Conservation (phyloP, 2,888 invertebrate species). For the Leucoptera coffeella region DNA sequence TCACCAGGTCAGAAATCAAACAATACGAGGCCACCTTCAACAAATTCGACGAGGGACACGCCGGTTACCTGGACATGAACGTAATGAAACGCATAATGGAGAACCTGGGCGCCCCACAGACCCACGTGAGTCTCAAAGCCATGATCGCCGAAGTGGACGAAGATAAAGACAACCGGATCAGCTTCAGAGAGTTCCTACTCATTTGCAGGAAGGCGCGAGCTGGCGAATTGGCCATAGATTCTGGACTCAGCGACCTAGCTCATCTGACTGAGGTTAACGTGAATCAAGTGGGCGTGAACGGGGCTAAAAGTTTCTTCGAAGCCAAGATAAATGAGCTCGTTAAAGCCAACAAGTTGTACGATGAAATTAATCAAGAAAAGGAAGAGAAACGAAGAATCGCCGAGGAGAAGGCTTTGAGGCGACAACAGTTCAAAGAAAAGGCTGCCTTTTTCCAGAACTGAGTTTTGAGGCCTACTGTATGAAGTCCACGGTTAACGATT, state of each 20-base stretch:
- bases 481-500: too few relatives aligned
- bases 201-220: constrained; percentile 75
- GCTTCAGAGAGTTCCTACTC: constrained; percentile 78
- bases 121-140: constrained; percentile 87
- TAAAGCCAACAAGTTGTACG: constrained; percentile 82
- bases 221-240: constrained; percentile 81
- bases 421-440: constrained; percentile 82
- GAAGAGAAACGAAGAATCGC: constrained; percentile 79
- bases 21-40: too few relatives aligned
- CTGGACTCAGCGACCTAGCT: constrained; percentile 81
- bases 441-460: constrained; percentile 68
- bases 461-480: too few relatives aligned
- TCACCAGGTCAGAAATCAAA: too few relatives aligned
- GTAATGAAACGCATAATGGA: constrained; percentile 98
- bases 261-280: constrained; percentile 87
- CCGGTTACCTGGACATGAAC: constrained; percentile 81
- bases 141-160: constrained; percentile 93
- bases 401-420: constrained; percentile 74
- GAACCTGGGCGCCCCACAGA: constrained; percentile 89
- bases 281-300: constrained; percentile 89
- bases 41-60: constrained; percentile 86
- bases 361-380: constrained; percentile 88
- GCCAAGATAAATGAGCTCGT: constrained; percentile 88
- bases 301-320: constrained; percentile 93
- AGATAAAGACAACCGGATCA: constrained; percentile 78